Evolutionary conservation across 2,888 invertebrate genomes (phyloP), one percentile per base, ranked within the genome.

Genomic region (Sericinus montela): DNA sequence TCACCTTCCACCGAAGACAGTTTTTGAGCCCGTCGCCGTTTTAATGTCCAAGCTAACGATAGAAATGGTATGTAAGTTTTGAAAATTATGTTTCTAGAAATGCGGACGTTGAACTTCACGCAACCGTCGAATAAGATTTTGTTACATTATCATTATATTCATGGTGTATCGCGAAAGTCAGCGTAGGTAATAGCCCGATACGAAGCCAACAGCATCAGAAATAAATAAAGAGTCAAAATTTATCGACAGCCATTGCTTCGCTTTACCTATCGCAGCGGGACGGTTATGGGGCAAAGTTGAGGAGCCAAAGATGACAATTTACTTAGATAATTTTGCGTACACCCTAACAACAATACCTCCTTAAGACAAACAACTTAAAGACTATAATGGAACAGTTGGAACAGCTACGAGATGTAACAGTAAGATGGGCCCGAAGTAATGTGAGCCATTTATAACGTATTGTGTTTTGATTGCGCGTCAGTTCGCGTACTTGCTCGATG

Each of bases 401-500:
- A 25, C 13, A 15, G 23, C 45, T 19, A 11, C 36, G 45, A 47
- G 28, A n/a, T 48, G 53, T 43, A 56, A 30, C 44, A 35, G 51
- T 60, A 60, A 49, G 49, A 15, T 60, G 57, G 69, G 53, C 47
- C 45, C 55, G 59, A 54, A 60, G 64, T 81, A 82, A 82, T 80
- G 80, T 69, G 66, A 60, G 71, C 76, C 69, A 86, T 88, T 80
- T 79, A 85, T 86, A 85, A 84, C 75, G 83, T 84, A 87, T 88
- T 88, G 87, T 88, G 76, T 80, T 86, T 84, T 86, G 87, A 88
- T 87, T 80, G 81, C 68, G 65, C 70, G 81, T 83, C 77, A 76
- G 70, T 72, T 68, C 59, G 72, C 71, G 72, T 75, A 67, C 63
- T 79, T 77, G 83, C 78, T 61, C 63, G 67, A 80, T 72, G 73